A percentile compares a stretch with the other conserved stretches of the same genome.
phyloP scores from a whole-genome alignment of 2,888 invertebrate species.

The Clistopyga incitator region DNA sequence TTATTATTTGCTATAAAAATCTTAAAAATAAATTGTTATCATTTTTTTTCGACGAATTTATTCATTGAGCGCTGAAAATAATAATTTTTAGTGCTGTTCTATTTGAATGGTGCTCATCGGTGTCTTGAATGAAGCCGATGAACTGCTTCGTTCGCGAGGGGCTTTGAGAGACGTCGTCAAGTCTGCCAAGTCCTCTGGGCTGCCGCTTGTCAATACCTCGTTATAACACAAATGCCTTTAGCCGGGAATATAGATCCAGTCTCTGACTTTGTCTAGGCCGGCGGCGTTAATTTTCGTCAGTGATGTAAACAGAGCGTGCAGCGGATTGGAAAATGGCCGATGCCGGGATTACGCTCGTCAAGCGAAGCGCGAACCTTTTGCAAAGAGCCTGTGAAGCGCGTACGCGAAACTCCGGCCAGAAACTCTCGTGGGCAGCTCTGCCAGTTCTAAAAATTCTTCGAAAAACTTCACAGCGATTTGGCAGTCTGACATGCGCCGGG shows the following conservation, averaged over 20 bases:
- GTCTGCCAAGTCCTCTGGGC: constrained; percentile 46
- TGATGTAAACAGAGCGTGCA: constrained; percentile 39
- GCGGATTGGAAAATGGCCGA: constrained; percentile 8
- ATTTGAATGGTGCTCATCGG: not conserved
- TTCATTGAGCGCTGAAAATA: not conserved
- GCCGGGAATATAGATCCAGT: not conserved
- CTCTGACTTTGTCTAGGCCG: constrained; percentile 26
- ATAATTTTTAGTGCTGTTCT: not conserved
- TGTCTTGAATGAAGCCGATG: constrained; percentile 25
- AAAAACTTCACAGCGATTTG: constrained; percentile 50
- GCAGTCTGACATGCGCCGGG: constrained; percentile 54
- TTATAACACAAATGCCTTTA: constrained; percentile 20
- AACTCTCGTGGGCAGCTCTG: constrained; percentile 3
- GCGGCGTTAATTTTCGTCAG: constrained; percentile 42
- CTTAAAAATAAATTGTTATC: too few relatives aligned
- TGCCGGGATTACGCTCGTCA: constrained; percentile 8
- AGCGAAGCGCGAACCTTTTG: constrained; percentile 4
- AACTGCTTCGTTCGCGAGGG: constrained; percentile 10
- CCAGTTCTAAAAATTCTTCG: constrained; percentile 60
- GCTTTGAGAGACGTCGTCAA: constrained; percentile 5
- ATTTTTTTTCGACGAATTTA: too few relatives aligned
- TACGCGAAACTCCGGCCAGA: not conserved
- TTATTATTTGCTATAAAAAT: too few relatives aligned
- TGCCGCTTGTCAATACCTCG: constrained; percentile 8
- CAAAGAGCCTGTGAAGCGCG: not conserved